Percentiles rank a stretch among this genome's conserved stretches.
phyloP scores from a whole-genome alignment of 64 coral and sea anemone species.

The Montipora capricornis region DNA sequence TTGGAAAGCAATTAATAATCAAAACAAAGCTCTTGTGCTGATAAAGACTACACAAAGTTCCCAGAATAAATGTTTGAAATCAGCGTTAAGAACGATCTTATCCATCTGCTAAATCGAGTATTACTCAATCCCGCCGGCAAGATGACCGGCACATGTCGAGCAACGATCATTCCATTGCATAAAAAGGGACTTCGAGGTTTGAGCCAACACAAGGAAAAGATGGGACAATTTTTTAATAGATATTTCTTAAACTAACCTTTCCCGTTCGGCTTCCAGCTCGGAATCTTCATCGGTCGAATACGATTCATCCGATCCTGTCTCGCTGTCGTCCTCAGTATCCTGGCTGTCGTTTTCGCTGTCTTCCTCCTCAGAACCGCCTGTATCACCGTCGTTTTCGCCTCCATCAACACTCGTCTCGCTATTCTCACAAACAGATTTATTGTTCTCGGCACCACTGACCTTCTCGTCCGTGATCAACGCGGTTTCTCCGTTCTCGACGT shows the following conservation, averaged over 20 bases:
- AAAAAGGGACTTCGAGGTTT: neutral
- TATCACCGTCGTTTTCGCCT: neutral
- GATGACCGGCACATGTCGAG: neutral
- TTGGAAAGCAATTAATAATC: slow-evolving; percentile 12
- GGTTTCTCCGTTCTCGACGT: neutral
- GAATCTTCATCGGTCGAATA: slow-evolving; percentile 17
- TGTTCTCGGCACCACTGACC: neutral
- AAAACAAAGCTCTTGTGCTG: neutral
- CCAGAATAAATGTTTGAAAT: neutral
- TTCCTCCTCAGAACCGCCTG: slow-evolving; percentile 3
- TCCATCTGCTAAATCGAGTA: neutral
- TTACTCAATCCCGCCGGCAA: neutral
- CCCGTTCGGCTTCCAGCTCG: slow-evolving; percentile 15
- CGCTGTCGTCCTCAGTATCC: slow-evolving; percentile 16
- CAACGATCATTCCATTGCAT: neutral
- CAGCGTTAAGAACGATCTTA: neutral
- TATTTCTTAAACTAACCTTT: neutral
- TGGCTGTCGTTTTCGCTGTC: neutral
- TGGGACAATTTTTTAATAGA: neutral
- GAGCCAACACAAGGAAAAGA: neutral
- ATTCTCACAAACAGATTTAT: neutral
- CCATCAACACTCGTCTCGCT: neutral
- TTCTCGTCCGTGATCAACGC: slow-evolving; percentile 5
- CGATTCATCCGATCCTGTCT: slow-evolving; percentile 10
- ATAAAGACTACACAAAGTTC: neutral